A percentile compares a stretch with the other conserved stretches of the same genome.
Conservation (phyloP, 2,888 invertebrate species). For the Chymomyza fuscimana region DNA sequence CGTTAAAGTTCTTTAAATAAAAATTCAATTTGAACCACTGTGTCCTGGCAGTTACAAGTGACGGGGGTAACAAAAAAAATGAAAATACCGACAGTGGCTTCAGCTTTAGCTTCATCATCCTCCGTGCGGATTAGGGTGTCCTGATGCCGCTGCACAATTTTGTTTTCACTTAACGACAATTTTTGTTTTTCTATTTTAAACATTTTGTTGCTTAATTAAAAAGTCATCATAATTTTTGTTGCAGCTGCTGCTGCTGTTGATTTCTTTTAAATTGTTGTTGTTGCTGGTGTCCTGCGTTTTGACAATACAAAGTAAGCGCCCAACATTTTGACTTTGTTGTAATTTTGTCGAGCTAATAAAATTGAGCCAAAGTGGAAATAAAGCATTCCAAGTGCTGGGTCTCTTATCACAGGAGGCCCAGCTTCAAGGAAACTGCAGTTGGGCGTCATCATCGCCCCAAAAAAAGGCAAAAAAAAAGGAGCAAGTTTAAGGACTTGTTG, state of each 20-base stretch:
- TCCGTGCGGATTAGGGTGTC: neutral
- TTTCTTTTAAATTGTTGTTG: neutral
- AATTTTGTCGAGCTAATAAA: slow-evolving; percentile 73
- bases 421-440: slow-evolving; percentile 25
- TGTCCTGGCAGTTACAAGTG: neutral
- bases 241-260: slow-evolving; percentile 51
- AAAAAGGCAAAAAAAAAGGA: slow-evolving; percentile 17
- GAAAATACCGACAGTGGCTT: neutral
- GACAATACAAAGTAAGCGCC: slow-evolving; percentile 7
- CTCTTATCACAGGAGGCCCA: slow-evolving; percentile 59
- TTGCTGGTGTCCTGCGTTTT: neutral
- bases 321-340: slow-evolving; percentile 60
- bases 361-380: slow-evolving; percentile 68
- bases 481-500: slow-evolving; percentile 63
- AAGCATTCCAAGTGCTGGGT: slow-evolving; percentile 68
- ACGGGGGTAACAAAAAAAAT: neutral
- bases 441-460: neutral
- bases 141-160: slow-evolving; percentile 37
- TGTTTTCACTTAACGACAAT: slow-evolving; percentile 58
- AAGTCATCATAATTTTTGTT: slow-evolving; percentile 71
- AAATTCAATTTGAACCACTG: neutral
- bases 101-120: slow-evolving; percentile 26
- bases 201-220: slow-evolving; percentile 66
- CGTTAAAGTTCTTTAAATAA: too few relatives aligned
- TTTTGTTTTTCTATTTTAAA: slow-evolving; percentile 20